Base-by-base conservation (phyloP, 2,888 invertebrate species). In the Pachliopta kotzebuea region DNA sequence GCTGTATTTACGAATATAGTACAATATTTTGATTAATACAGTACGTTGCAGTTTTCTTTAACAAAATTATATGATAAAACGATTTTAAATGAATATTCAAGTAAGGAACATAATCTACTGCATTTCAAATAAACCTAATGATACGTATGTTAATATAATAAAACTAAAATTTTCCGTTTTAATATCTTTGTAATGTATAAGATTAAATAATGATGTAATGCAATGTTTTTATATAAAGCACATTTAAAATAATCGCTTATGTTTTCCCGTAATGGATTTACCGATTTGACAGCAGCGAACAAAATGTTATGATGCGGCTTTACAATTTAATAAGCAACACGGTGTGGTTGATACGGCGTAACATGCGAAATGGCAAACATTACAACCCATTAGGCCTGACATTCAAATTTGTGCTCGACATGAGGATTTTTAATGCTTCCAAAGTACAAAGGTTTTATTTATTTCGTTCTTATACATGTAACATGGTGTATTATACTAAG, bases 311-410 rank as follows among this genome's bases (percentile, higher is more conserved):
- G 50, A 52, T 52, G 50, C 21, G 31, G 59, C 52, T 52, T 59
- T 52, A 59, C 50, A 59, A 59, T 59, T 59, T 59, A 59, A 59
- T 59, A 59, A 59, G 50, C 59, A 59, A 50, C 52, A 29, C 52
- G 20, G 14, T 26, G 52, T 29, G 52, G 52, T 31, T 59, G 52
- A 59, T 29, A 21, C 49, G 23, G 52, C 52, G 31, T 59, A 50
- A 52, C 59, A 59, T 31, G 59, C 49, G 50, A 31, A 59, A 59
- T 50, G 59, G 50, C 52, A 18, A 59, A 59, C 50, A 59, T 59
- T 52, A 59, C 50, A 14, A 21, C 21, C 23, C 59, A 59, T 59
- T 59, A 59, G 59, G 21, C 52, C 29, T 59, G 59, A 52, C 59
- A 59, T 59, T 50, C 31, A 59, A 20, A 59, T 59, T 59, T 59